Conservation (phyloP, 1,140 invertebrate genomes). For the Drosophila nigrodunni region DNA sequence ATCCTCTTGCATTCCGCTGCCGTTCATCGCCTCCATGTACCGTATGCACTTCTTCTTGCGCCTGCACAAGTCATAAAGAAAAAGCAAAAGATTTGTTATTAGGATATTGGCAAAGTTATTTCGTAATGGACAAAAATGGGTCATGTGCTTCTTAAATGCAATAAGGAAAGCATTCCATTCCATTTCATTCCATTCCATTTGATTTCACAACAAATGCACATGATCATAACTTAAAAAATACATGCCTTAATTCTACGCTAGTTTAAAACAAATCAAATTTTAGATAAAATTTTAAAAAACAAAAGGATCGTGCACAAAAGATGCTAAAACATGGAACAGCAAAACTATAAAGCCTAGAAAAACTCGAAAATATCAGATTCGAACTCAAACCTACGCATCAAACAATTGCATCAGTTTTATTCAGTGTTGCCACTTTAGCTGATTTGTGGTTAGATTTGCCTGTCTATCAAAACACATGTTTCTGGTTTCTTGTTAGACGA, state of each 20-base stretch:
- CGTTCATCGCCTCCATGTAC: conserved; percentile 91
- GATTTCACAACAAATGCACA: conserved; percentile 13
- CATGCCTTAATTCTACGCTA: conserved; percentile 8
- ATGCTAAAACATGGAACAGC: too few relatives aligned
- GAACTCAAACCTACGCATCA: too few relatives aligned
- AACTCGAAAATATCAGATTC: too few relatives aligned
- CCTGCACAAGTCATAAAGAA: conserved; percentile 86
- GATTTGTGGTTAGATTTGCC: too few relatives aligned
- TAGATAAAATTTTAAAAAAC: not conserved
- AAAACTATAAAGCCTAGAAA: too few relatives aligned
- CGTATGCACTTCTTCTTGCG: conserved; percentile 99
- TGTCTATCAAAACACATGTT: too few relatives aligned
- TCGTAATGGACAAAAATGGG: not conserved
- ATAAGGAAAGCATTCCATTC: conserved; percentile 43
- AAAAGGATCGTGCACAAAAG: conserved; percentile 14
- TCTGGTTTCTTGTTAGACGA: too few relatives aligned
- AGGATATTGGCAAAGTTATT: too few relatives aligned
- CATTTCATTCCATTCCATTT: too few relatives aligned
- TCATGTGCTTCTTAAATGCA: not conserved
- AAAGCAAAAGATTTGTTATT: conserved; percentile 4
- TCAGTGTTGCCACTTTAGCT: too few relatives aligned
- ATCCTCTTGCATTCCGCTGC: conserved; percentile 85
- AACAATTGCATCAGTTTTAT: too few relatives aligned
- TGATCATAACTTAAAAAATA: conserved; percentile 5
- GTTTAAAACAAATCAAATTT: not conserved